Percentiles rank a stretch among this genome's conserved stretches.
These are phyloP conservation scores for Helostoma temminkii DNA, from an alignment of 2,797 vertebrate genomes.

Conservation along the genomic window DNA sequence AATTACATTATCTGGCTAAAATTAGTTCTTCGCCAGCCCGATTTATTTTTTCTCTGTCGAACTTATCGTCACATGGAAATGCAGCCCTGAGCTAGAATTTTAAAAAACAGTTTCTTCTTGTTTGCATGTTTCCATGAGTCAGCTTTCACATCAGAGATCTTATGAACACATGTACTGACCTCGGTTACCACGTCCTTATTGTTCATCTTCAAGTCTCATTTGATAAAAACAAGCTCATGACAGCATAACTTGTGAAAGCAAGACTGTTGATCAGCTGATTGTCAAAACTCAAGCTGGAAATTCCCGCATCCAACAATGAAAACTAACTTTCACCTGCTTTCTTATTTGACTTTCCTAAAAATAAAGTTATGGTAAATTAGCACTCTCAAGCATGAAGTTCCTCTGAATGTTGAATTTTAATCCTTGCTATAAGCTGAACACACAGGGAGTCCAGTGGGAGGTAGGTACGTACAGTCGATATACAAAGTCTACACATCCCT, in stretches of 20 bases:
- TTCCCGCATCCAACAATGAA: not conserved
- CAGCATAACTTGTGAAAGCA: conserved; percentile 7
- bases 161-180: not conserved
- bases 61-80: not conserved
- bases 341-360: not conserved
- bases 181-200: not conserved
- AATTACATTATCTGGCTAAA: not conserved
- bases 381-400: not conserved
- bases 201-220: conserved; percentile 16
- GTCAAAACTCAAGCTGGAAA: not conserved
- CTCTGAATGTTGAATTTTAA: not conserved
- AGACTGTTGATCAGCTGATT: conserved; percentile 14
- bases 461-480: too few species aligned
- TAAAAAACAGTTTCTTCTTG: not conserved
- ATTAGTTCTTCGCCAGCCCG: not conserved
- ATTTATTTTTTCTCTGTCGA: not conserved
- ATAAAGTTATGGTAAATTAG: not conserved
- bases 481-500: too few species aligned
- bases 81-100: not conserved
- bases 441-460: too few species aligned
- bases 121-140: not conserved
- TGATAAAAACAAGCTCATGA: not conserved
- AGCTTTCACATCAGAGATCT: not conserved
- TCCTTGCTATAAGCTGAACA: not conserved
- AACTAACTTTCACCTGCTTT: not conserved